Base-by-base conservation (phyloP, 1,140 invertebrate genomes). In the Paraescarpia echinospica region DNA sequence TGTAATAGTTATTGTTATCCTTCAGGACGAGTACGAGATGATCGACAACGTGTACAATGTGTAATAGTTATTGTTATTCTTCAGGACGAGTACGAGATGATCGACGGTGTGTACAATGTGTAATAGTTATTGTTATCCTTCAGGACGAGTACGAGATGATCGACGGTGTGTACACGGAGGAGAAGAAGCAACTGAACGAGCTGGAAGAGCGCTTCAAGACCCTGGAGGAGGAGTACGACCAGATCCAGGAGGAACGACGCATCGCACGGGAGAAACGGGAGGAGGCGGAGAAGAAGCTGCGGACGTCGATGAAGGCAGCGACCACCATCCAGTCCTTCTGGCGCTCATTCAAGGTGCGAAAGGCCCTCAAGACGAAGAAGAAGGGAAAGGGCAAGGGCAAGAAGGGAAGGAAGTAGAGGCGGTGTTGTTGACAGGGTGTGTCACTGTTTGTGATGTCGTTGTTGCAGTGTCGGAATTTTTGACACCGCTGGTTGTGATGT, bases 291-390 rank as follows among this genome's bases (percentile, higher is more conserved):
- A 93, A 95, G 5, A 95, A 96, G 92, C 94, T 96, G 93, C 94
- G 94, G 18, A 94, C 95, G 33, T 94, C 95, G 94, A 94, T 96
- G 22, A 95, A 95, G 93, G 94, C 95, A 18, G 95, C 96, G 22
- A 96, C 95, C 1, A 96, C 95, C 33, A 94, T 96, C 89, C 96
- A 96, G 93, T 95, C 96, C 41, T 96, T 96, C 95, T 96, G 96
- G 96, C 93, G 96, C 48, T 96, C 96, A 33, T 96, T 94, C 94
- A 96, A 96, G 93, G 96, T 96, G 33, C 94, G 96, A n/a, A 96
- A 96, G 93, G 95, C 95, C 0, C 95, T 96, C 92, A 95, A 95
- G 92, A 93, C 94, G 27, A 95, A 95, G 91, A 96, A 95, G 93
- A 96, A 96, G 94, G 96, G 96, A 92, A 94, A 94, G 31, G 90